These are phyloP conservation scores for Phortica okadai DNA, from an alignment of 2,888 invertebrate species.

Conservation along the genomic window DNA sequence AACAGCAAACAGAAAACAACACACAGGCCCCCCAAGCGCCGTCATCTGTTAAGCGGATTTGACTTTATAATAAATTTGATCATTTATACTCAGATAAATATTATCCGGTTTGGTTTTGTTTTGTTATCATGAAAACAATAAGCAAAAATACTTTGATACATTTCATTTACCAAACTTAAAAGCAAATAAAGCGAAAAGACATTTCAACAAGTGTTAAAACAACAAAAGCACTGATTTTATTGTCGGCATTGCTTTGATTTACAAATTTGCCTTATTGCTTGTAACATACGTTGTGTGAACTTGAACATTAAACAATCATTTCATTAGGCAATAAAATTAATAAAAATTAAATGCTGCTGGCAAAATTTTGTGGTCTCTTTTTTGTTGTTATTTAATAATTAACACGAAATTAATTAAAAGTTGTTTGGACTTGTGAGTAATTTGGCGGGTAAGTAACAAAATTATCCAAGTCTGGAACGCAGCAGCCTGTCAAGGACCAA, in stretches of 20 bases:
- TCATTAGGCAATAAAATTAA: neutral
- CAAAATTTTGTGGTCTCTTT: neutral
- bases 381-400: neutral
- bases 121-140: neutral
- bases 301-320: neutral
- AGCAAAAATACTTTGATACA: no score
- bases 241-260: no score
- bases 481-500: no score
- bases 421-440: neutral
- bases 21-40: neutral
- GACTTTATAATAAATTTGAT: neutral
- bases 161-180: no score
- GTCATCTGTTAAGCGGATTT: conserved; percentile 5
- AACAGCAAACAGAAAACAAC: no score
- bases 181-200: no score
- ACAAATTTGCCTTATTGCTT: no score
- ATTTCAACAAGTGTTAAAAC: no score
- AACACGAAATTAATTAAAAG: no score
- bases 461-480: no score
- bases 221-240: no score
- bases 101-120: neutral
- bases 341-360: conserved; percentile 8
- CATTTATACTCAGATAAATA: neutral
- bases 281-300: neutral
- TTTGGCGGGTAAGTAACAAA: neutral